Percentiles rank a stretch among this genome's conserved stretches.
Evolutionary conservation across 1,140 invertebrate species (phyloP).

Genomic region (Nasonia longicornis): DNA sequence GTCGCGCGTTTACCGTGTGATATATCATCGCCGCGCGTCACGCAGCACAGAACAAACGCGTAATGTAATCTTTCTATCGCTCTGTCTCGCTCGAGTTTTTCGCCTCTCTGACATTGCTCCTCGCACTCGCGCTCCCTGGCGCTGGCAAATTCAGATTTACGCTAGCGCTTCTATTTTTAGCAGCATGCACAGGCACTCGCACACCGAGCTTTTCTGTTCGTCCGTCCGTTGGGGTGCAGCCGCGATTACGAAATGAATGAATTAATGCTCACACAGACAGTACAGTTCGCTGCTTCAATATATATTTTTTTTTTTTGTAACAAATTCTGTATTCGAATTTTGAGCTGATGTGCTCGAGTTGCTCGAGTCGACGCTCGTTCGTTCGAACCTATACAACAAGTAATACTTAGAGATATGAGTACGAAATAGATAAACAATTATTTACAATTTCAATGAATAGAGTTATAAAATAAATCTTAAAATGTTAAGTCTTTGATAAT

Average conservation of each 20-base stretch:
- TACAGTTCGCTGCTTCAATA: background rate
- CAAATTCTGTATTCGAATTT: conserved; percentile 35
- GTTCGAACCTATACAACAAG: conserved; percentile 18
- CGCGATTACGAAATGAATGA: conserved; percentile 12
- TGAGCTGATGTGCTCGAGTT: background rate
- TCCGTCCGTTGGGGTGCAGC: conserved; percentile 15
- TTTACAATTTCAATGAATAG: conserved; percentile 16
- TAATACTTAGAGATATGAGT: conserved; percentile 17
- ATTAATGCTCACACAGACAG: conserved; percentile 1
- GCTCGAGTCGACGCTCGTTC: background rate
- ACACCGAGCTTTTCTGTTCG: background rate
- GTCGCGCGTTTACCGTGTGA: conserved; percentile 49
- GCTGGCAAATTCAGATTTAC: conserved; percentile 19
- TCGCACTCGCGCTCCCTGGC: background rate
- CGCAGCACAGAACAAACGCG: conserved; percentile 26
- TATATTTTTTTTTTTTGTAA: conserved; percentile 17
- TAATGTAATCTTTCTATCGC: conserved; percentile 20
- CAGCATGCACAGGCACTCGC: background rate
- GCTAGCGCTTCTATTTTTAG: conserved; percentile 26
- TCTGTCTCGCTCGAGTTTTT: conserved; percentile 26
- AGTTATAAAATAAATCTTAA: conserved; percentile 1
- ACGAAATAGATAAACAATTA: conserved; percentile 33
- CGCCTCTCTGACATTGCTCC: conserved; percentile 31
- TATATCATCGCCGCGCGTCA: conserved; percentile 42
- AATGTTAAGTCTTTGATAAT: conserved; percentile 26